These are phyloP conservation scores for Xenentodon cancila DNA, from an alignment of 2,797 vertebrate species.

Conservation along the genomic window DNA sequence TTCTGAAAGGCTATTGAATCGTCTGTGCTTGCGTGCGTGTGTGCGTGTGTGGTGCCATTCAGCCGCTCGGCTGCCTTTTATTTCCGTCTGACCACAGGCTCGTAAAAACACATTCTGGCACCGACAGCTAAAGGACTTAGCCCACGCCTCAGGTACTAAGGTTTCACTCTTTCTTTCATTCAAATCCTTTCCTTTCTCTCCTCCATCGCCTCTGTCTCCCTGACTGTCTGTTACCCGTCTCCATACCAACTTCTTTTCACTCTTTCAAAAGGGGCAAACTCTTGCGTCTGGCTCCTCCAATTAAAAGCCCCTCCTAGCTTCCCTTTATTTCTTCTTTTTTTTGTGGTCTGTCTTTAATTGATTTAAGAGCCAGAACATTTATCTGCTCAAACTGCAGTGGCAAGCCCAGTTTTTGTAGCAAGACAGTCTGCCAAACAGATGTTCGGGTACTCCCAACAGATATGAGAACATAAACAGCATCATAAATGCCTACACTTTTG, in stretches of 20 bases:
- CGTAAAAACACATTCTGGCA: constrained; percentile 81
- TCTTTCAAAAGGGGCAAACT: constrained; percentile 37
- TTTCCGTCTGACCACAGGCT: constrained; percentile 81
- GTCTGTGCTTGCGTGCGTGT: constrained; percentile 34
- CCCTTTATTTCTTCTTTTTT: constrained; percentile 55
- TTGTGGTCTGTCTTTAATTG: constrained; percentile 49
- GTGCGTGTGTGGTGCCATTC: constrained; percentile 70
- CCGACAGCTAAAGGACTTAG: constrained; percentile 72
- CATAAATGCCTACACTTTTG: constrained; percentile 60
- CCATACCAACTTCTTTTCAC: constrained; percentile 65
- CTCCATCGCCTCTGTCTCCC: constrained; percentile 53
- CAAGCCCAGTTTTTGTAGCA: constrained; percentile 28
- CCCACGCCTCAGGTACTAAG: constrained; percentile 77
- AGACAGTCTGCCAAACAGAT: constrained; percentile 52
- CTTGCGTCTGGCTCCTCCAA: constrained; percentile 50
- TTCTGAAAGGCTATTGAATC: constrained; percentile 75
- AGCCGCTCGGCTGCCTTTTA: constrained; percentile 79
- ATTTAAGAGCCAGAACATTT: constrained; percentile 49
- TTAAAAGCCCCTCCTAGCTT: constrained; percentile 44
- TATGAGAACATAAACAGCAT: constrained; percentile 50
- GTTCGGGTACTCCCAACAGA: constrained; percentile 33
- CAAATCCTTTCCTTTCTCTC: constrained; percentile 57
- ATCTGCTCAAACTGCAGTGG: constrained; percentile 38
- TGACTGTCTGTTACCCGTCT: constrained; percentile 60
- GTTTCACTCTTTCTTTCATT: constrained; percentile 76